Evolutionary conservation across 2,797 vertebrate species (phyloP), one percentile per base, ranked within the genome.

Genomic region (Periophthalmus magnuspinnatus): DNA sequence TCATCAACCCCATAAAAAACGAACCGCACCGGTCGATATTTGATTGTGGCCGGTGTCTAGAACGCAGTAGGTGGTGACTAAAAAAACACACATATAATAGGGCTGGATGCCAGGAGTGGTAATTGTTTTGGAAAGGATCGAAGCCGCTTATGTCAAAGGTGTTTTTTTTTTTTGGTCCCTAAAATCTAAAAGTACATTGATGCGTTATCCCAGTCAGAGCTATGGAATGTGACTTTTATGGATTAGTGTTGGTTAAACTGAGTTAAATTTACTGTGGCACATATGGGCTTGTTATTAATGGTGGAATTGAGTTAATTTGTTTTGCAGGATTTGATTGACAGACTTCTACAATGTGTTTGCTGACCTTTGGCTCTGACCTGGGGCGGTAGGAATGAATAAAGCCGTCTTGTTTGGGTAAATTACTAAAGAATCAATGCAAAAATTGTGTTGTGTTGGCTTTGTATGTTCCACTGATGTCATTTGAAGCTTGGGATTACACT

Each of bases 351-450:
- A 78, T 63, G 33, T 19, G 56, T 77, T 78, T 82, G 80, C 79
- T 16, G 68, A 61, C 68, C 68, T 74, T 76, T 65, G 68, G 70
- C 74, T 82, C 67, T 22, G 65, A 38, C 64, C 64, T 69, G 71
- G 83, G 78, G 70, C 71, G 7, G 10, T 13, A 68, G 61, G 81
- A 84, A 86, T 86, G 78, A 79, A 85, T 72, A 41, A 65, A 69
- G 52, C 6, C 38, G 60, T 52, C 16, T 24, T 58, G 5, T 28
- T 47, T 32, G 33, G 57, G 13, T 16, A 24, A 19, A 57, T 65
- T 48, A 67, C 5, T 6, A 50, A 50, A 50, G 7, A 50, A n/a
- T 2, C 17, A 52, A 52, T 10, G n/a, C 8, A 10, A 19, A 52
- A 3, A 21, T n/a, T 21, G n/a, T 50, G 19, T 52, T 80, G 67